A percentile compares a stretch with the other conserved stretches of the same genome.
These are phyloP conservation scores for Seriola dumerili DNA, from an alignment of 2,113 vertebrate species.

Conservation along the genomic window DNA sequence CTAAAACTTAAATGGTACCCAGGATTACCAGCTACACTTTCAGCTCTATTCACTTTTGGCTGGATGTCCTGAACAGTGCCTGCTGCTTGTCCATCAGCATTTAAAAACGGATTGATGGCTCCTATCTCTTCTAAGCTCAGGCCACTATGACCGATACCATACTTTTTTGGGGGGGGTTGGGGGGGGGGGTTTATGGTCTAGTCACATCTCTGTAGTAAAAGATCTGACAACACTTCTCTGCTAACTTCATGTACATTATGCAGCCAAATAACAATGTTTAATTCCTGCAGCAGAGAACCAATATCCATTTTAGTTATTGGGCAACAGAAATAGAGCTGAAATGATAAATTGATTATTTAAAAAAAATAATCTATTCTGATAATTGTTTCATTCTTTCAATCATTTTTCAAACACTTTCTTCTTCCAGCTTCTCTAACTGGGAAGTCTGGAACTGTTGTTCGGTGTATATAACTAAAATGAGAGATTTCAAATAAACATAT, in stretches of 20 bases:
- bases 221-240: not conserved
- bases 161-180: slow-evolving; percentile 3
- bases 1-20: slow-evolving; percentile 18
- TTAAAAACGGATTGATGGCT: slow-evolving; percentile 43
- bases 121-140: slow-evolving; percentile 16
- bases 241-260: slow-evolving; percentile 19
- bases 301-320: not conserved
- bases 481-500: too few species aligned
- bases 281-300: slow-evolving; percentile 7
- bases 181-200: not conserved
- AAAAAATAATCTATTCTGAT: too few species aligned
- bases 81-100: slow-evolving; percentile 42
- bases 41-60: slow-evolving; percentile 15
- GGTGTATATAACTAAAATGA: too few species aligned
- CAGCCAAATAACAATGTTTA: slow-evolving; percentile 20
- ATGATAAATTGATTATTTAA: not conserved
- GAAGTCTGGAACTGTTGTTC: not conserved
- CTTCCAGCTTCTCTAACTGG: not conserved
- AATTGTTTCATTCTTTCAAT: too few species aligned
- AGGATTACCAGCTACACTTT: slow-evolving; percentile 10
- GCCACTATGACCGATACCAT: slow-evolving; percentile 22
- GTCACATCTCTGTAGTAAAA: not conserved
- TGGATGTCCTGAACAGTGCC: slow-evolving; percentile 6
- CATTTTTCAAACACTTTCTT: not conserved
- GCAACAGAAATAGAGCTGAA: not conserved